Percentiles rank a stretch among this genome's conserved stretches.
Conservation (phyloP, 2,113 vertebrate species). For the Spheniscus mendiculus region DNA sequence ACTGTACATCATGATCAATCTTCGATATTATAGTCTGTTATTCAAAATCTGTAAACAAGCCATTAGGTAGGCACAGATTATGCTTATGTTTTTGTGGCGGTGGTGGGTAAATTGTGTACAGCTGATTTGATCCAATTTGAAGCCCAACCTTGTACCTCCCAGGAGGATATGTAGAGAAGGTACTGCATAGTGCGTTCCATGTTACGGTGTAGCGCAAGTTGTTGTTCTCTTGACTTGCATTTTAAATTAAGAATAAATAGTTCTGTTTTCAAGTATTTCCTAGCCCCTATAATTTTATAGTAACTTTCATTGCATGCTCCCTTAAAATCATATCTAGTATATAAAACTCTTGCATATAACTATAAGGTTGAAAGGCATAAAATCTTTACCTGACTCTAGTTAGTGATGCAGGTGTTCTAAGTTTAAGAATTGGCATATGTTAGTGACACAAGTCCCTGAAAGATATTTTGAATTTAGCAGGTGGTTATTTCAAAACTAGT, state of each 20-base stretch:
- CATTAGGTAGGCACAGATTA: background rate
- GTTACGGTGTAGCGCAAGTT: background rate
- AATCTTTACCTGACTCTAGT: background rate
- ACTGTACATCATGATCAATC: background rate
- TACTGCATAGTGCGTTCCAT: accelerated
- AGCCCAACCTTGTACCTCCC: background rate
- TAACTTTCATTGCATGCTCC: background rate
- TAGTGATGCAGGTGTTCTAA: background rate
- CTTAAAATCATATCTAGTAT: background rate
- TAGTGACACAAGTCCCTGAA: background rate
- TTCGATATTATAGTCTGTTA: background rate
- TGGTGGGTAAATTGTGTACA: background rate
- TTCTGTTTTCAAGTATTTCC: background rate
- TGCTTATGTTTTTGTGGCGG: background rate
- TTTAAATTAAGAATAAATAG: background rate
- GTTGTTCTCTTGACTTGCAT: background rate
- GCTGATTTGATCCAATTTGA: background rate
- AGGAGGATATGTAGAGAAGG: background rate
- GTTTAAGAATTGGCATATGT: background rate
- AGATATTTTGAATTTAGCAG: background rate
- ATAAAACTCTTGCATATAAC: background rate
- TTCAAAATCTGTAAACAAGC: background rate
- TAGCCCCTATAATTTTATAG: background rate
- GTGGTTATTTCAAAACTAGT: background rate
- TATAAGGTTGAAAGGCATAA: background rate